Percentiles rank a stretch among this genome's conserved stretches.
Conservation (phyloP, 2,113 vertebrate species). For the Azemiops feae region DNA sequence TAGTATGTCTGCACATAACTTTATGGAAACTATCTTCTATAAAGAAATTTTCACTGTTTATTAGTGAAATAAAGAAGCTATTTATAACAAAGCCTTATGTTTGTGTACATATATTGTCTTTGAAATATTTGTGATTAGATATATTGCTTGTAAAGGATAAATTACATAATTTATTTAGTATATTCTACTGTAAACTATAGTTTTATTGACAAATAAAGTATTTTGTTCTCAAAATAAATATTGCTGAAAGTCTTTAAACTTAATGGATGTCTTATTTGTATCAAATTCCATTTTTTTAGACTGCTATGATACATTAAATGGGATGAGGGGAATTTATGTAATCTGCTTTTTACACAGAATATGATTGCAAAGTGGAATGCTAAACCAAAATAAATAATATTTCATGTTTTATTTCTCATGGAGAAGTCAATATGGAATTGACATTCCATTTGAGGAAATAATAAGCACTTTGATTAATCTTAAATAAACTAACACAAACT, state of each 20-base stretch:
- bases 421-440: not conserved
- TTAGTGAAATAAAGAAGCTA: conserved; percentile 71
- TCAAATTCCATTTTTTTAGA: not conserved
- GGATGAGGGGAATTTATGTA: not conserved
- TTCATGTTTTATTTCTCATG: not conserved
- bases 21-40: conserved; percentile 68
- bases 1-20: conserved; percentile 57
- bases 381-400: not conserved
- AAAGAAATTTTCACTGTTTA: conserved; percentile 70
- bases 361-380: not conserved
- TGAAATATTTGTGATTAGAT: conserved; percentile 82
- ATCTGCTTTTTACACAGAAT: not conserved
- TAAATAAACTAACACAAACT: not conserved
- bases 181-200: conserved; percentile 81
- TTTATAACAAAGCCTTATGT: conserved; percentile 79
- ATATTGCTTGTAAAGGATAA: conserved; percentile 81
- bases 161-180: conserved; percentile 92
- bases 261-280: not conserved
- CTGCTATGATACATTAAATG: not conserved
- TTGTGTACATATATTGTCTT: conserved; percentile 75
- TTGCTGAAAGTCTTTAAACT: not conserved
- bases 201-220: conserved; percentile 85
- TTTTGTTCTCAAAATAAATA: conserved; percentile 79
- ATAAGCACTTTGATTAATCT: not conserved
- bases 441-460: not conserved